A percentile compares a stretch with the other conserved stretches of the same genome.
phyloP scores from a whole-genome alignment of 1,140 invertebrate genomes.

The Leptinotarsa lineolata region DNA sequence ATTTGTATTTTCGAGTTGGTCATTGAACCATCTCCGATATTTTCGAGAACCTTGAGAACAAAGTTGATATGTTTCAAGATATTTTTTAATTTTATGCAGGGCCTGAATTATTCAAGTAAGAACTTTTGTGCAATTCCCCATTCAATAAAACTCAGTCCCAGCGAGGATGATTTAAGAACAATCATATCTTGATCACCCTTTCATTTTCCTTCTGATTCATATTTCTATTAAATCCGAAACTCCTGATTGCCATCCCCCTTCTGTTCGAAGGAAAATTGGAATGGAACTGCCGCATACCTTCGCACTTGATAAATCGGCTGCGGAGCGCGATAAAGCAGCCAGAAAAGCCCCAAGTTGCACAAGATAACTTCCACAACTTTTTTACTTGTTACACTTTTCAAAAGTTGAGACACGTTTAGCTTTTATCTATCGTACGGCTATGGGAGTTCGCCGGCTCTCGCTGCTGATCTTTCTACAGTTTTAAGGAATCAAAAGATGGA shows the following conservation, averaged over 20 bases:
- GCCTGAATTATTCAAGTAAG: background rate
- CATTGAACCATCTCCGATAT: too few species aligned
- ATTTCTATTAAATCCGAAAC: background rate
- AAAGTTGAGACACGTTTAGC: constrained; percentile 18
- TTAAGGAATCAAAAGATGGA: constrained; percentile 22
- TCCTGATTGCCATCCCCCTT: too few species aligned
- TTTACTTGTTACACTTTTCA: constrained; percentile 28
- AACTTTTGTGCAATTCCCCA: background rate
- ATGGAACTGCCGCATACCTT: constrained; percentile 1
- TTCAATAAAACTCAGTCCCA: background rate
- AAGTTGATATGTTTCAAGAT: too few species aligned
- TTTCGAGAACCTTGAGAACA: too few species aligned
- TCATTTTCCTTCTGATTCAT: constrained; percentile 1
- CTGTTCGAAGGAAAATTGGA: background rate
- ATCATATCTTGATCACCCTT: background rate
- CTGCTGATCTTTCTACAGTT: constrained; percentile 21
- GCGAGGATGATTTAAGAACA: background rate
- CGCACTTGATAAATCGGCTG: constrained; percentile 13
- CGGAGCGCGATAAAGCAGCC: constrained; percentile 19
- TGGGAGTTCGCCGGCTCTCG: background rate
- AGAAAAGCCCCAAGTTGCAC: constrained; percentile 5
- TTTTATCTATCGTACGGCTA: constrained; percentile 11
- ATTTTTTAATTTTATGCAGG: too few species aligned
- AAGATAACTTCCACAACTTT: constrained; percentile 25
- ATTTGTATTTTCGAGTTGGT: too few species aligned